These are phyloP conservation scores for Lanistes nyassanus DNA, from an alignment of 1,140 invertebrate genomes.

Conservation along the genomic window DNA sequence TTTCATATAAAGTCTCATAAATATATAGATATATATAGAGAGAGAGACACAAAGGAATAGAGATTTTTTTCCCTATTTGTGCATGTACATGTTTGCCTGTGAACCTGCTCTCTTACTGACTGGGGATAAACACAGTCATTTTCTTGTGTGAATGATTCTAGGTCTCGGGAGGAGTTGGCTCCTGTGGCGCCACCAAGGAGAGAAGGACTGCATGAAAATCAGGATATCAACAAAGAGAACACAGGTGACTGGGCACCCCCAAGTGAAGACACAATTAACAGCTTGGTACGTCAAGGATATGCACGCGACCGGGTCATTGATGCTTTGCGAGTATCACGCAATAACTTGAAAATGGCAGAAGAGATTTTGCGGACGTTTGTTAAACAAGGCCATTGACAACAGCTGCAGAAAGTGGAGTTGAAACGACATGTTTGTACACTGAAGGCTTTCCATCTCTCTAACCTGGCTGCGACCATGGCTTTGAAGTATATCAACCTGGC, in stretches of 20 bases:
- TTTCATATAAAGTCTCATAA: too few species aligned
- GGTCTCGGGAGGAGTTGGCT: constrained; percentile 6
- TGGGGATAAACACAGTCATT: neutral
- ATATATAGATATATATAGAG: too few species aligned
- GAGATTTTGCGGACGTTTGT: constrained; percentile 94
- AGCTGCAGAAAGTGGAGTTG: neutral
- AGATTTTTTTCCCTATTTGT: neutral
- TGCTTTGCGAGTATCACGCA: constrained; percentile 88
- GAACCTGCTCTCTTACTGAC: too few species aligned
- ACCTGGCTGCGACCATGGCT: neutral
- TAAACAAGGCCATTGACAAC: constrained; percentile 36
- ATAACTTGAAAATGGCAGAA: constrained; percentile 93
- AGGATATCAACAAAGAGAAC: constrained; percentile 65
- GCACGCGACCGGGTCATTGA: constrained; percentile 88
- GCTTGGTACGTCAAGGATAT: constrained; percentile 87
- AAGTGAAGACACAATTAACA: constrained; percentile 90
- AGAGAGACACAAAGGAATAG: neutral
- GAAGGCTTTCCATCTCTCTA: neutral
- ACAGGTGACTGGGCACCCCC: constrained; percentile 73
- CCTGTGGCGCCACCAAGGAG: constrained; percentile 42
- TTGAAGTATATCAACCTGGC: neutral
- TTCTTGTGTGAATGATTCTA: neutral
- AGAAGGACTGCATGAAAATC: constrained; percentile 53
- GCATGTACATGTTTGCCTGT: too few species aligned
- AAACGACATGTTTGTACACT: neutral